Conservation (phyloP, 2,113 vertebrate species). For the Dipodomys stephensi region DNA sequence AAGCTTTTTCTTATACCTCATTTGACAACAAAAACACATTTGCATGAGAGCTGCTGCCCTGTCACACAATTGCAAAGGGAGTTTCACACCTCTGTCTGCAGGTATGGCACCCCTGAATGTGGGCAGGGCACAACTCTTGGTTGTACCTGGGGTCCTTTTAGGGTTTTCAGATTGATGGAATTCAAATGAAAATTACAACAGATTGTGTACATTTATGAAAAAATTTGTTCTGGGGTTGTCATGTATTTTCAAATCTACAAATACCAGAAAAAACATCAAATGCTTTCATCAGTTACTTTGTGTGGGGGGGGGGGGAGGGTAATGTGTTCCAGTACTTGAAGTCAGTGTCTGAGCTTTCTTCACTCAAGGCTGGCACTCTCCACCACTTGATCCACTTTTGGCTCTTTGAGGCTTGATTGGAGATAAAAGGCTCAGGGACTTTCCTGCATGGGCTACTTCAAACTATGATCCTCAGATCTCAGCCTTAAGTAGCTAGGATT, state of each 20-base stretch:
- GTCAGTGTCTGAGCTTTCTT: no score
- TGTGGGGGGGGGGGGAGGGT: no score
- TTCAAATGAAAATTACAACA: not conserved
- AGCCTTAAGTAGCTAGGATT: no score
- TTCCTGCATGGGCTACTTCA: no score
- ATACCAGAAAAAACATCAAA: not conserved
- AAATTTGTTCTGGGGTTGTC: not conserved
- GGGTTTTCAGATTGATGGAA: not conserved
- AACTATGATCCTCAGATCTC: no score
- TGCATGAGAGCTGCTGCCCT: not conserved
- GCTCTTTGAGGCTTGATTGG: no score
- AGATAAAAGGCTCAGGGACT: no score
- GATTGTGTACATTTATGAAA: not conserved
- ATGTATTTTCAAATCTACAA: not conserved
- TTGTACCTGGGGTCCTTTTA: not conserved
- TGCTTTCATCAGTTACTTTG: not conserved
- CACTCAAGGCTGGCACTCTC: no score
- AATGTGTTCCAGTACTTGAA: no score
- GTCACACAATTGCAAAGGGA: not conserved
- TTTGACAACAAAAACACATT: constrained; percentile 13
- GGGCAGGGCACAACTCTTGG: not conserved
- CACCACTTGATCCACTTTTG: no score
- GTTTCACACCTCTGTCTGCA: not conserved
- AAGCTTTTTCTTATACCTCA: no score
- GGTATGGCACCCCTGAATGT: not conserved